phyloP scores from a whole-genome alignment of 2,888 invertebrate species.

The Drosophila sordidapex region DNA sequence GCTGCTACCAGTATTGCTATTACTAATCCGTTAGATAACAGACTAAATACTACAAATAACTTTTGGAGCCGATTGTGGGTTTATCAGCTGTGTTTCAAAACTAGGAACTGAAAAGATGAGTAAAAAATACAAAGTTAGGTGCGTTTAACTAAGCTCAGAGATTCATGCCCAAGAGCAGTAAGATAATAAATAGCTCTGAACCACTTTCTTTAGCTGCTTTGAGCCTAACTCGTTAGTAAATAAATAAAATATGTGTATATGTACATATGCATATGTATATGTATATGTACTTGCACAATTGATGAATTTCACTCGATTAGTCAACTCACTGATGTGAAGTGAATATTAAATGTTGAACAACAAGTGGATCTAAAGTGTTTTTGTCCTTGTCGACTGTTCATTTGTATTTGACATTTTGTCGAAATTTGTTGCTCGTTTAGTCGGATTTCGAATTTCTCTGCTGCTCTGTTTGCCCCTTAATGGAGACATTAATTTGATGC shows the following conservation, averaged over 20 bases:
- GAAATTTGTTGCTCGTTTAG: slow-evolving; percentile 8
- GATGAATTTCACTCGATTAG: slow-evolving; percentile 28
- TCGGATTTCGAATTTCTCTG: slow-evolving; percentile 16
- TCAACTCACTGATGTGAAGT: neutral
- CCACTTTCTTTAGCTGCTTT: neutral
- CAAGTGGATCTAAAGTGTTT: slow-evolving; percentile 21
- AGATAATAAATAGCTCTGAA: neutral
- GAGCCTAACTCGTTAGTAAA: neutral
- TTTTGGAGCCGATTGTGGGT: too few species aligned
- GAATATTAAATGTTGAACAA: slow-evolving; percentile 7
- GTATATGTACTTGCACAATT: neutral
- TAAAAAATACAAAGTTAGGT: too few species aligned
- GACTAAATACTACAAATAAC: too few species aligned
- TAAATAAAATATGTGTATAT: neutral
- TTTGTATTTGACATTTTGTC: slow-evolving; percentile 18
- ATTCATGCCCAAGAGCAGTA: too few species aligned
- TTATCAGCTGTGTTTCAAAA: too few species aligned
- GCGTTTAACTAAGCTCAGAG: too few species aligned
- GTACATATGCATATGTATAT: neutral
- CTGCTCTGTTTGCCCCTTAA: slow-evolving; percentile 54
- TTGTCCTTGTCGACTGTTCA: neutral
- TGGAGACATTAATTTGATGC: slow-evolving; percentile 81
- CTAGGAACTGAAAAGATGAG: too few species aligned
- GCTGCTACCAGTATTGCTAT: too few species aligned
- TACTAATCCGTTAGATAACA: too few species aligned